A percentile compares a stretch with the other conserved stretches of the same genome.
Evolutionary conservation across 2,797 vertebrate species (phyloP).

Genomic region (Pseudochirops cupreus): DNA sequence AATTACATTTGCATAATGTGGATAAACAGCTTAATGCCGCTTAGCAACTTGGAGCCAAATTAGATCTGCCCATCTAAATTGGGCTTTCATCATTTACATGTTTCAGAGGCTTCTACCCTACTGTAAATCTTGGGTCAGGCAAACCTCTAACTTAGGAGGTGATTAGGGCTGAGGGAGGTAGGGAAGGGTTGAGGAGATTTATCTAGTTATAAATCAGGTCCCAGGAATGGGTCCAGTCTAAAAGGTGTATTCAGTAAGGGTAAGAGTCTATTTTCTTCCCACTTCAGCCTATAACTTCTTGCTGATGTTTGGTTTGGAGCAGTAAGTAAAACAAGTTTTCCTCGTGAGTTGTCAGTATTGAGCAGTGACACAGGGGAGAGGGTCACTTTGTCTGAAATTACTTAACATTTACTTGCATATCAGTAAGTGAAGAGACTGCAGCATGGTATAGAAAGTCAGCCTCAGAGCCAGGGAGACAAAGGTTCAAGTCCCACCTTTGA

Average conservation of each 20-base stretch:
- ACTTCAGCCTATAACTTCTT: not conserved
- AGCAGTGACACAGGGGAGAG: not conserved
- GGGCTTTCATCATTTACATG: slow-evolving; percentile 83
- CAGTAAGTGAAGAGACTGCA: not conserved
- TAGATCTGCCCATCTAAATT: slow-evolving; percentile 87
- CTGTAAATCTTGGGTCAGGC: slow-evolving; percentile 82
- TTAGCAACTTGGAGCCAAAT: slow-evolving; percentile 88
- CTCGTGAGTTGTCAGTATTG: not conserved
- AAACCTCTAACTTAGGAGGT: slow-evolving; percentile 45
- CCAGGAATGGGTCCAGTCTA: slow-evolving; percentile 63
- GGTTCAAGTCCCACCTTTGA: not conserved
- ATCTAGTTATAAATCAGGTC: slow-evolving; percentile 56
- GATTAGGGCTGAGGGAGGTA: not conserved
- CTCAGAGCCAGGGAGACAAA: not conserved
- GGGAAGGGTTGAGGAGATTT: slow-evolving; percentile 37
- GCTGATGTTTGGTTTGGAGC: not conserved
- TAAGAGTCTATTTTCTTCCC: not conserved
- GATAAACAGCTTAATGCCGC: slow-evolving; percentile 91
- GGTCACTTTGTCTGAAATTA: not conserved
- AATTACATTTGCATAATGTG: slow-evolving; percentile 93
- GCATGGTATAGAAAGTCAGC: not conserved
- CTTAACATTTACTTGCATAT: not conserved
- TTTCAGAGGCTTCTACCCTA: slow-evolving; percentile 79
- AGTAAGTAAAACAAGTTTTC: not conserved
- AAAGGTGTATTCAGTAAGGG: not conserved